Conservation (phyloP, 2,797 vertebrate species). For the Notamacropus eugenii region DNA sequence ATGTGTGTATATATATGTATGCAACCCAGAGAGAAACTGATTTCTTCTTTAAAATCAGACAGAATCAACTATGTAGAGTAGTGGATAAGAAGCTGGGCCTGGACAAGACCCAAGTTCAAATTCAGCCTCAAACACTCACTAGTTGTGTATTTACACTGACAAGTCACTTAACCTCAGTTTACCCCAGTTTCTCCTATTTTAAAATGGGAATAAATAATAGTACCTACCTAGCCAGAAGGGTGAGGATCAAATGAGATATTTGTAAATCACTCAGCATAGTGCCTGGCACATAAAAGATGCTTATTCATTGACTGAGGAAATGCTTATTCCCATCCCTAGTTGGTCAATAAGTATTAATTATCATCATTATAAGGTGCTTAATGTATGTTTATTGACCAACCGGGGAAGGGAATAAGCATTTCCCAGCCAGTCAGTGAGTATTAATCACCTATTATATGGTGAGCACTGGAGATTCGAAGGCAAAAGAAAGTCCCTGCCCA, state of each 20-base stretch:
- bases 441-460: not conserved
- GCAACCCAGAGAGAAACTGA: not conserved
- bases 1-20: not conserved
- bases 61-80: not conserved
- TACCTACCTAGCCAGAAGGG: not conserved
- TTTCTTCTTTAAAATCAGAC: not conserved
- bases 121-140: not conserved
- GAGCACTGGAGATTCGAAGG: not conserved
- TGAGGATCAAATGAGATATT: not conserved
- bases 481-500: not conserved
- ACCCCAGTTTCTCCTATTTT: not conserved
- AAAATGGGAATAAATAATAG: not conserved
- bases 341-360: not conserved
- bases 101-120: not conserved
- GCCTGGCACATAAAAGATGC: not conserved
- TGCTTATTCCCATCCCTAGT: not conserved
- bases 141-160: not conserved
- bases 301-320: not conserved
- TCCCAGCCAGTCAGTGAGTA: not conserved
- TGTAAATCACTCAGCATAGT: not conserved
- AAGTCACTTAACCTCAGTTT: not conserved
- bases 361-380: not conserved
- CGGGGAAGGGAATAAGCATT: not conserved
- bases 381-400: not conserved
- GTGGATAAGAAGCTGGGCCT: not conserved